Evolutionary conservation across 2,797 vertebrate genomes (phyloP).

Genomic region (Podargus strigoides): DNA sequence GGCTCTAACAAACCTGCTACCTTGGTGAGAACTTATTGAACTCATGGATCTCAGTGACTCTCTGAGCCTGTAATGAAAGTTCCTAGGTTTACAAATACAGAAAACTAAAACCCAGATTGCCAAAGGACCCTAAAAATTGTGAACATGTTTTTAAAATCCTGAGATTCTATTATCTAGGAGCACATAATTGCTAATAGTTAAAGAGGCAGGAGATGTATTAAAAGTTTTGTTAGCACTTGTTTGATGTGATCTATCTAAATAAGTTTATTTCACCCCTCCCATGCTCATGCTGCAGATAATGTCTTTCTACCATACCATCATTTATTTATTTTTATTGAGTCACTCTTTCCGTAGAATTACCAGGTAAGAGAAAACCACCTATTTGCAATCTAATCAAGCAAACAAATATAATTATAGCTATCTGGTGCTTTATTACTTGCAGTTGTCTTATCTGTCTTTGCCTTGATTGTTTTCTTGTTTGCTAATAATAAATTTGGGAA

Average conservation of each 20-base stretch:
- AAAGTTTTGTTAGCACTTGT: not conserved
- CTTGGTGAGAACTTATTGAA: not conserved
- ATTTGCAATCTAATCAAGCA: constrained; percentile 44
- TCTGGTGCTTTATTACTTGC: constrained; percentile 12
- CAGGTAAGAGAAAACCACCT: not conserved
- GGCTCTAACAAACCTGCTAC: not conserved
- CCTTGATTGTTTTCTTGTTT: constrained; percentile 37
- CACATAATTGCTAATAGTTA: not conserved
- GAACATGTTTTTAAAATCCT: not conserved
- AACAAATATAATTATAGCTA: constrained; percentile 40
- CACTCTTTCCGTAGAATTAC: not conserved
- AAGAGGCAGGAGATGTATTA: not conserved
- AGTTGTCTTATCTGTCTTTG: constrained; percentile 15
- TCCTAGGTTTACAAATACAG: not conserved
- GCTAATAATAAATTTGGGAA: not conserved
- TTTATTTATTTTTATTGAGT: constrained; percentile 25
- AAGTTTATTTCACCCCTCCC: not conserved
- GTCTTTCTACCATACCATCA: not conserved
- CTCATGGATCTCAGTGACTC: not conserved
- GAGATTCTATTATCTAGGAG: not conserved
- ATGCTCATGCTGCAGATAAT: not conserved
- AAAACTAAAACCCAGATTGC: not conserved
- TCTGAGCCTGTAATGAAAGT: not conserved
- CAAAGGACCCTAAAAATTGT: not conserved
- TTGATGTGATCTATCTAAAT: not conserved